Evolutionary conservation across 2,888 invertebrate genomes (phyloP), one percentile per base, ranked within the genome.

Genomic region (Cacoxenus indagator): DNA sequence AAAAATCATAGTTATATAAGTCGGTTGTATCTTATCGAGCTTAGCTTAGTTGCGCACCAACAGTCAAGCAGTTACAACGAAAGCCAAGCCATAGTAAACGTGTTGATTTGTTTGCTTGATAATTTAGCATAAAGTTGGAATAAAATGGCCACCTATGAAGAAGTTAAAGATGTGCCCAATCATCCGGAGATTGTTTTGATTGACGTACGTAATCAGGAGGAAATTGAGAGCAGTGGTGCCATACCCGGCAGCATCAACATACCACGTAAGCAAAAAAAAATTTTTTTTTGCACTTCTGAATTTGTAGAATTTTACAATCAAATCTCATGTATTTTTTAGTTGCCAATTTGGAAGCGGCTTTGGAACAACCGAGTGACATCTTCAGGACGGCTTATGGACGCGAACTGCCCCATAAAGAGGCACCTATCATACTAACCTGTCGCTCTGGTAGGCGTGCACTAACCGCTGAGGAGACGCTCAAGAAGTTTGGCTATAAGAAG

Each of bases 221-320:
- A 95, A 86, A 84, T 95, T 22, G 85, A 90, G 70, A 91, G 93
- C 82, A 91, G 92, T 77, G 95, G 95, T 11, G 89, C 89, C 74
- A 91, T 95, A 73, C 94, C 94, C 48, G 91, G 91, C 67, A 93
- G 93, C 81, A 89, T 94, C 65, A 94, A 94, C 81, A 93, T 95
- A 86, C 94, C 94, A 82, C 89, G 94, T 94, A 90, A 90, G 90
- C 88, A 8, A 27, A 19, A 6, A 27, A 27, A 11, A 8, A 0
- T 4, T 27, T 6, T n/a, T n/a, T n/a, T n/a, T n/a, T n/a, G n/a
- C n/a, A n/a, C n/a, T n/a, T n/a, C n/a, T n/a, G n/a, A n/a, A n/a
- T n/a, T n/a, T n/a, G n/a, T n/a, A n/a, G n/a, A 2, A 2, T 31
- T 31, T 17, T 45, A 43, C 22, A 19, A n/a, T n/a, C n/a, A n/a